Conservation (phyloP, 2,797 vertebrate genomes). For the Moxostoma hubbsi region DNA sequence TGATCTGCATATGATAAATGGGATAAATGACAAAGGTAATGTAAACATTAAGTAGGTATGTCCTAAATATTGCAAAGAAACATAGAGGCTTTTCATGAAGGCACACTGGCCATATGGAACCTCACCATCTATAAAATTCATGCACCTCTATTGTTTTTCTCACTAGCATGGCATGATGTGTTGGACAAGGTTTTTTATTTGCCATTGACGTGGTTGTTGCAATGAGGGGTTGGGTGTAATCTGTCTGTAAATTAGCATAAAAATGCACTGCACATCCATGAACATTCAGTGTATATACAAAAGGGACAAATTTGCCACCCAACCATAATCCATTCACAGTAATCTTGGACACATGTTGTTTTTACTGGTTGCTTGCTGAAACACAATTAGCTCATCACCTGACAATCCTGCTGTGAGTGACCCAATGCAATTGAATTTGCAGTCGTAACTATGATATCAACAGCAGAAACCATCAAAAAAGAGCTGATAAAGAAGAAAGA, state of each 20-base stretch:
- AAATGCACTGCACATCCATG: not conserved
- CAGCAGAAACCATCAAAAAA: conserved; percentile 24
- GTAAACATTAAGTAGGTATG: conserved; percentile 37
- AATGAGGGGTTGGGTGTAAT: not conserved
- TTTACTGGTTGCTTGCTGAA: conserved; percentile 42
- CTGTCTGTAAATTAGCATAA: not conserved
- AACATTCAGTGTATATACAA: not conserved
- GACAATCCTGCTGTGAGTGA: conserved; percentile 45
- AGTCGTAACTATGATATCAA: conserved; percentile 41
- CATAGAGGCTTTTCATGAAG: conserved; percentile 58
- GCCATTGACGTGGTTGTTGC: not conserved
- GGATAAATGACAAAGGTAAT: conserved; percentile 25
- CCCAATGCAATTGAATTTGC: conserved; percentile 40
- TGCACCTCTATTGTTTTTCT: conserved; percentile 1
- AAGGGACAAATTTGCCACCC: conserved; percentile 24
- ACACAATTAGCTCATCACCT: conserved; percentile 55
- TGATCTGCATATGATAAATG: not conserved
- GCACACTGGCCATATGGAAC: conserved; percentile 34
- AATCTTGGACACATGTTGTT: conserved; percentile 46
- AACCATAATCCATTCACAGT: conserved; percentile 46
- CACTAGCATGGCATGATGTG: conserved; percentile 12
- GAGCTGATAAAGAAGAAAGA: conserved; percentile 23
- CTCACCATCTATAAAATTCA: conserved; percentile 40
- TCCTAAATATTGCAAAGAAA: conserved; percentile 37
- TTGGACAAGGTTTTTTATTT: conserved; percentile 1